phyloP scores from a whole-genome alignment of 2,113 vertebrate species.

The Pantherophis guttatus region DNA sequence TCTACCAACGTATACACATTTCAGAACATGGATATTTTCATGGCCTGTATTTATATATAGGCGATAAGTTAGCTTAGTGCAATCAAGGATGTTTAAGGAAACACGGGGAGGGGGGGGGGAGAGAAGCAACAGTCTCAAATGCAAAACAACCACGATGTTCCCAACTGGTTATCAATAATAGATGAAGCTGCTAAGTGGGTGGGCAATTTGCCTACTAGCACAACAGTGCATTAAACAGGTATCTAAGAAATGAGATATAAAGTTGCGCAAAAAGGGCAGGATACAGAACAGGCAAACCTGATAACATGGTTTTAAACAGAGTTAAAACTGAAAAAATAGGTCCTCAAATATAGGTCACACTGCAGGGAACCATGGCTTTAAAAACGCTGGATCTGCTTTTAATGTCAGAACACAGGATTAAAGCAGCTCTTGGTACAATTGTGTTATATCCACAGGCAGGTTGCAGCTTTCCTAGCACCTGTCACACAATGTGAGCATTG shows the following conservation, averaged over 20 bases:
- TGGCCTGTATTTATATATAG: background rate
- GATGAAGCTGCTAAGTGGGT: slow-evolving; percentile 12
- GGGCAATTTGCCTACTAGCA: slow-evolving; percentile 30
- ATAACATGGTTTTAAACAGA: slow-evolving; percentile 24
- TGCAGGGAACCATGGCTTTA: background rate
- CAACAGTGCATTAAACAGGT: slow-evolving; percentile 40
- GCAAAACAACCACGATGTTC: slow-evolving; percentile 41
- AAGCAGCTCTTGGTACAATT: background rate
- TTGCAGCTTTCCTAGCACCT: background rate
- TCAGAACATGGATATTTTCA: background rate
- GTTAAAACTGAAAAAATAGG: background rate
- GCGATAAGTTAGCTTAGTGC: background rate
- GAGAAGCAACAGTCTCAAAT: background rate
- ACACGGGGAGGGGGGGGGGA: background rate
- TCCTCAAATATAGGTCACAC: fast-evolving
- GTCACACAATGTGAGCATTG: background rate
- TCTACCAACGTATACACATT: background rate
- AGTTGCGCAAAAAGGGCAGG: background rate
- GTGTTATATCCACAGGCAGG: background rate
- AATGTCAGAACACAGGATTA: fast-evolving
- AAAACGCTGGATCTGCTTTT: background rate
- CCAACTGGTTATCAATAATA: slow-evolving; percentile 58
- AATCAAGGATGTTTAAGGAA: background rate
- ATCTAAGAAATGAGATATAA: slow-evolving; percentile 19
- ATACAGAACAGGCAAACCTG: background rate